Base-by-base conservation (phyloP, 2,888 invertebrate genomes). In the Pseudococcus jackbeardsleyi region DNA sequence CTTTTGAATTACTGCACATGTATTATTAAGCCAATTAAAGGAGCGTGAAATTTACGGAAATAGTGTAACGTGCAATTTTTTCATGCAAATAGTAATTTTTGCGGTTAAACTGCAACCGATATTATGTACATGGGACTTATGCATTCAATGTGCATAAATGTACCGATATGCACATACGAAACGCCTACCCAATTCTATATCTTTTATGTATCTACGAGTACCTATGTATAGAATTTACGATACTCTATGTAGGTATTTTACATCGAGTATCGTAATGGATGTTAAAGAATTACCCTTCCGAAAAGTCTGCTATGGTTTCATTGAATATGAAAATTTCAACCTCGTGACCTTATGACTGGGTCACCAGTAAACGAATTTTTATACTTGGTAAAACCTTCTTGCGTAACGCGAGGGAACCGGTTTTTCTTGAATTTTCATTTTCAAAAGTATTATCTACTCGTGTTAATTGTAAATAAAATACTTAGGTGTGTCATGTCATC, bases 371-470 rank as follows among this genome's bases (percentile, higher is more conserved):
- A n/a, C 17, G 77, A 77, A 77, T 77, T 77, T 33, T 39, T 77
- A 77, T n/a, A 33, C 39, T 8, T 12, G 39, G 39, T 77, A 39
- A 64, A 77, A 39, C 39, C 77, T 33, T 77, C 39, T 77, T 77
- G 39, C 77, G 77, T 77, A 77, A 77, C 77, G 15, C 39, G 72
- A 22, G 17, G 72, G 77, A 77, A 77, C 77, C 77, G 77, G 77
- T 77, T 77, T 77, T 77, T 77, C 77, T 39, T 33, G 77, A 77
- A 39, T 77, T 77, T 77, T 77, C 77, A 39, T 77, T 77, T 77
- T 39, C 39, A 77, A 17, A 77, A 39, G 77, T 77, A 17, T n/a
- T 42, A 42, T 8, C 8, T 42, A 39, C 22, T 64, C 11, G 42
- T 5, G 42, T 22, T 22, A 4, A 77, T 77, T 77, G 77, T 77